phyloP scores from a whole-genome alignment of 1,140 invertebrate species.

The Brachionus calyciflorus region DNA sequence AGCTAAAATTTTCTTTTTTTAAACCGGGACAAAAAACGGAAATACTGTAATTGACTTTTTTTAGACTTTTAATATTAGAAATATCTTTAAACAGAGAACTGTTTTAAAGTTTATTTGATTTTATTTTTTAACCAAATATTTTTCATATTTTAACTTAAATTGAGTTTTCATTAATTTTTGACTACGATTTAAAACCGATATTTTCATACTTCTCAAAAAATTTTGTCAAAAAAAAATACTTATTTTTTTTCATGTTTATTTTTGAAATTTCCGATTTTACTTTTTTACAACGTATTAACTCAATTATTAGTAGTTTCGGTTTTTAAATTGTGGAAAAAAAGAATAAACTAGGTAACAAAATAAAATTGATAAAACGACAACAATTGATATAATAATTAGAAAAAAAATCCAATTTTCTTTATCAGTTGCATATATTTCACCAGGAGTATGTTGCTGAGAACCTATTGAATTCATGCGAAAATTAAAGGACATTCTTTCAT shows the following conservation, averaged over 20 bases:
- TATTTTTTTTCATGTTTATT: not conserved
- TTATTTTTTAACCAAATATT: too few relatives aligned
- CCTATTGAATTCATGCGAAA: not conserved
- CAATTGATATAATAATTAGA: constrained; percentile 30
- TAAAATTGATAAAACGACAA: constrained; percentile 29
- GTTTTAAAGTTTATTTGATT: too few relatives aligned
- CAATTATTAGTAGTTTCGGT: not conserved
- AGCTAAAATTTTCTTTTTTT: too few relatives aligned
- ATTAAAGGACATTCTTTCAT: not conserved
- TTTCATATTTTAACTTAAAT: too few relatives aligned
- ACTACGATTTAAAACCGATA: too few relatives aligned
- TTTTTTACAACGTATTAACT: not conserved
- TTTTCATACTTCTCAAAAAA: too few relatives aligned
- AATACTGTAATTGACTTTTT: too few relatives aligned
- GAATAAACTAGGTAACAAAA: constrained; percentile 44
- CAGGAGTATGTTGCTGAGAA: constrained; percentile 9
- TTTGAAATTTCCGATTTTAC: not conserved
- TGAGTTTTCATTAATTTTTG: too few relatives aligned
- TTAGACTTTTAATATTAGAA: too few relatives aligned
- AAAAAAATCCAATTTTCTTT: constrained; percentile 45
- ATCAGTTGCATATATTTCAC: constrained; percentile 36
- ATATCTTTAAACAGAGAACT: too few relatives aligned
- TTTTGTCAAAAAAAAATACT: too few relatives aligned
- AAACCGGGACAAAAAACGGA: too few relatives aligned
- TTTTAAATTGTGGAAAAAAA: constrained; percentile 37